phyloP scores from a whole-genome alignment of 2,797 vertebrate genomes.

The Pogoniulus pusillus region DNA sequence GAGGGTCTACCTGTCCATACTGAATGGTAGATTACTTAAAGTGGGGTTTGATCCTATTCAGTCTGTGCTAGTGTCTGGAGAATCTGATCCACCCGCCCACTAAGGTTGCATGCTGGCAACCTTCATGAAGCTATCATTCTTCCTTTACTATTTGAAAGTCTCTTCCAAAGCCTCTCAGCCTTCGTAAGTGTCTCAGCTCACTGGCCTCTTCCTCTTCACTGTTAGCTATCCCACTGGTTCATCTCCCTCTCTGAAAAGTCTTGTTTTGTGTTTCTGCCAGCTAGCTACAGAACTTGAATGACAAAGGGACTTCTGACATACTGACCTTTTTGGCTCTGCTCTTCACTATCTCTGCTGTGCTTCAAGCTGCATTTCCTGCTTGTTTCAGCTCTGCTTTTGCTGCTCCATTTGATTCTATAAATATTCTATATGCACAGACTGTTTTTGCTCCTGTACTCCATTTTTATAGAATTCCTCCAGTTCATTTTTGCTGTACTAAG shows the following conservation, averaged over 20 bases:
- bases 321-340: background rate
- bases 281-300: background rate
- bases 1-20: background rate
- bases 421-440: background rate
- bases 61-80: background rate
- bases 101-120: background rate
- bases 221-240: background rate
- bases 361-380: background rate
- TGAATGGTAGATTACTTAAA: background rate
- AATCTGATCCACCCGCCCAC: background rate
- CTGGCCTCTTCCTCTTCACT: background rate
- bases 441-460: background rate
- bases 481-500: background rate
- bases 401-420: background rate
- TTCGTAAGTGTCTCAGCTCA: background rate
- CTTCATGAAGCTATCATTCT: background rate
- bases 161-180: background rate
- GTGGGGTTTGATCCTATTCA: background rate
- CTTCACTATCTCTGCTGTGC: background rate
- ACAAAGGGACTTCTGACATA: conserved; percentile 6
- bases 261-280: conserved; percentile 13
- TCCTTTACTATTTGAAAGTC: background rate
- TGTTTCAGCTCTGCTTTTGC: background rate
- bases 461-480: background rate
- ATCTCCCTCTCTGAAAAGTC: background rate